Evolutionary conservation across 2,797 vertebrate genomes (phyloP).

Genomic region (Rostrhamus sociabilis): DNA sequence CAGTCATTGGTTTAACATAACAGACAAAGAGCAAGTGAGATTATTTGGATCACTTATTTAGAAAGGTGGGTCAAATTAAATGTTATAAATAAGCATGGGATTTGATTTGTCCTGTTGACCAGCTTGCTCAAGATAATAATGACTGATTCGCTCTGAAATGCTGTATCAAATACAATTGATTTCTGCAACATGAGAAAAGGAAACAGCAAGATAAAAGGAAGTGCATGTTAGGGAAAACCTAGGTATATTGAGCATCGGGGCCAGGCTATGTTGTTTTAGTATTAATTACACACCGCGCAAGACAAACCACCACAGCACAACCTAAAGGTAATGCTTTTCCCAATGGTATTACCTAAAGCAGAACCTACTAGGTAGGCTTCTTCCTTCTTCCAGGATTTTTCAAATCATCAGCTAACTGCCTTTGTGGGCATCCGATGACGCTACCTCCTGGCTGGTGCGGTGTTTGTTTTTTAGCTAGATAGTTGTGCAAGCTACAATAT

Average conservation of each 20-base stretch:
- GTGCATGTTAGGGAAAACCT: neutral
- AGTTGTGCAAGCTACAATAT: neutral
- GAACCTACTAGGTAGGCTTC: neutral
- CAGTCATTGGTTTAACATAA: neutral
- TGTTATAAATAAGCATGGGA: neutral
- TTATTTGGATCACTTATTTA: neutral
- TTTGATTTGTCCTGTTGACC: neutral
- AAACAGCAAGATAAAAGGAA: neutral
- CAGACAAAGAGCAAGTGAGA: neutral
- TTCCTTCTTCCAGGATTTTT: neutral
- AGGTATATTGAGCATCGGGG: neutral
- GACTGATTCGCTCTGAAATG: neutral
- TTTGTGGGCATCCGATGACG: neutral
- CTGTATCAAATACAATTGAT: neutral
- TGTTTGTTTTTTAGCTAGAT: constrained; percentile 18
- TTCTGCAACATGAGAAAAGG: neutral
- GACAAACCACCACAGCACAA: neutral
- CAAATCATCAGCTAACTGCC: neutral
- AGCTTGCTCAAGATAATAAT: neutral
- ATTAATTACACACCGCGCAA: neutral
- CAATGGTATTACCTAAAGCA: neutral
- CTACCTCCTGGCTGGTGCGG: neutral
- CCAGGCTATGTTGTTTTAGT: neutral
- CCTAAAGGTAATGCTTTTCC: neutral
- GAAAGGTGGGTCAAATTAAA: neutral